These are phyloP conservation scores for Ara ararauna DNA, from an alignment of 2,797 vertebrate species.

Conservation along the genomic window DNA sequence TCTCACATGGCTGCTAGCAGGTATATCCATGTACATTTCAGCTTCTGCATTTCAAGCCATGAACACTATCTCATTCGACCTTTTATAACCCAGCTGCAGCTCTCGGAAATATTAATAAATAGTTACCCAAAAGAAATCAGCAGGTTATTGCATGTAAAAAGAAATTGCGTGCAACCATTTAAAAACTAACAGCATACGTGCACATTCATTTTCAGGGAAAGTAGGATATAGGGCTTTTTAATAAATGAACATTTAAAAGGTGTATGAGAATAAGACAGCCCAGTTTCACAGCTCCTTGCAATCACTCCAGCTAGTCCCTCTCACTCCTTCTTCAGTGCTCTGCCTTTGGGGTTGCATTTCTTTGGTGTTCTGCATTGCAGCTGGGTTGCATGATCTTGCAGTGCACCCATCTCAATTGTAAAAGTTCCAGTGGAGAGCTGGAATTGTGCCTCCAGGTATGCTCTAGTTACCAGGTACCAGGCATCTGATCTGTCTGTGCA, in stretches of 20 bases:
- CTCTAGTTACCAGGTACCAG: not conserved
- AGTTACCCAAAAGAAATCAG: not conserved
- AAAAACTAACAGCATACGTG: not conserved
- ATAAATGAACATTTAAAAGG: not conserved
- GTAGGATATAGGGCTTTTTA: not conserved
- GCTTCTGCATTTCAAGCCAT: not conserved
- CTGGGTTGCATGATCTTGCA: not conserved
- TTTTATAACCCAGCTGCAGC: not conserved
- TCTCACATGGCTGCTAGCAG: not conserved
- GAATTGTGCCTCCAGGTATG: not conserved
- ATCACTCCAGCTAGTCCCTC: not conserved
- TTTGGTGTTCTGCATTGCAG: fast-evolving
- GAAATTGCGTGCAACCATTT: not conserved
- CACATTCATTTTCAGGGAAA: not conserved
- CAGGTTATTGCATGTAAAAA: not conserved
- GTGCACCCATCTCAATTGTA: fast-evolving
- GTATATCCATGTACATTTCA: not conserved
- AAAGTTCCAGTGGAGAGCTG: not conserved
- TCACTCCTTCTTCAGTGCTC: not conserved
- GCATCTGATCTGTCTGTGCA: not conserved
- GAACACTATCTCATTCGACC: not conserved
- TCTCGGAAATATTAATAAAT: not conserved
- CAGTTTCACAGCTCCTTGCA: not conserved
- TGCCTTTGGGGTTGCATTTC: not conserved
- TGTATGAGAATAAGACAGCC: not conserved